A percentile compares a stretch with the other conserved stretches of the same genome.
Evolutionary conservation across 37 sponge, comb jelly and placozoan species (phyloP).

Genomic region (Dysidea cf. avara): DNA sequence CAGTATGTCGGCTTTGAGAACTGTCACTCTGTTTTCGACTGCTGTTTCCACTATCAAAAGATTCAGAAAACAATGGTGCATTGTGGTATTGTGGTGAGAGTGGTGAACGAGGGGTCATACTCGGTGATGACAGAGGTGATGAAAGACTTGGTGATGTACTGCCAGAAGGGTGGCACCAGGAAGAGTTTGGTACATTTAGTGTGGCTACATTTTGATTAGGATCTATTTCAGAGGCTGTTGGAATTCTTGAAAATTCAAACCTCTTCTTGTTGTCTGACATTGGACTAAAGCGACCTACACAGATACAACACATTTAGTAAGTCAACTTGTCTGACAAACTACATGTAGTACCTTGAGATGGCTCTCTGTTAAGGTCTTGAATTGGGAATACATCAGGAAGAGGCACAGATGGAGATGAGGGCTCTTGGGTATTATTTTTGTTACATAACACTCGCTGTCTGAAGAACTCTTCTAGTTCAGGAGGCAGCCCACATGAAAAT

Average conservation of each 20-base stretch:
- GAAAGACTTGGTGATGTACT: constrained; percentile 49
- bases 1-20: no score
- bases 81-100: constrained; percentile 40
- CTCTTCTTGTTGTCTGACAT: constrained; percentile 26
- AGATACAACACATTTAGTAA: not conserved
- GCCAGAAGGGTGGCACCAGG: constrained; percentile 5
- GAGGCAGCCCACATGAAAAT: constrained; percentile 82
- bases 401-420: constrained; percentile 7
- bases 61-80: not conserved
- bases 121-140: constrained; percentile 25
- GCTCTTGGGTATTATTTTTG: not conserved
- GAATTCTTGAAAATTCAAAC: not conserved
- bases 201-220: no score
- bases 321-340: not conserved
- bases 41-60: no score
- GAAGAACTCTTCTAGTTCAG: constrained; percentile 64
- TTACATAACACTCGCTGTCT: constrained; percentile 35
- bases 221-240: no score
- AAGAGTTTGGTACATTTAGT: no score
- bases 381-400: constrained; percentile 32
- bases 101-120: constrained; percentile 47
- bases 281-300: constrained; percentile 54
- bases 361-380: constrained; percentile 57
- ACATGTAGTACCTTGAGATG: constrained; percentile 41
- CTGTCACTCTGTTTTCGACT: no score